Evolutionary conservation across 2,888 invertebrate species (phyloP).

Genomic region (Acrobasis suavella): DNA sequence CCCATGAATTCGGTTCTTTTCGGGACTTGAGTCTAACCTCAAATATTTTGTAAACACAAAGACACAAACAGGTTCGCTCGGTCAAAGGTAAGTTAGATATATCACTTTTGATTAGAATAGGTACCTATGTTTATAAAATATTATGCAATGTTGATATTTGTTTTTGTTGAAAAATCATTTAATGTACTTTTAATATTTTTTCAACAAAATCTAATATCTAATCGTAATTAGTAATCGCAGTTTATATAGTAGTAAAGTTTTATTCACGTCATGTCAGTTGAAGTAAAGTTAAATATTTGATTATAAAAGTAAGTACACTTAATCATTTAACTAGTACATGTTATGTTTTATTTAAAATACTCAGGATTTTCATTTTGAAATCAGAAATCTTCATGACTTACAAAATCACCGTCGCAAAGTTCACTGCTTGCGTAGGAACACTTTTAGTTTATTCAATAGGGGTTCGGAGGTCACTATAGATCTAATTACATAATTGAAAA

Average conservation of each 20-base stretch:
- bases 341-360: too few species aligned
- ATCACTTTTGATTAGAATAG: neutral
- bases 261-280: too few species aligned
- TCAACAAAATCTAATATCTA: too few species aligned
- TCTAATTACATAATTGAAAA: too few species aligned
- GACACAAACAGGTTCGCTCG: neutral
- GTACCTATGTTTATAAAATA: neutral
- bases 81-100: slow-evolving; percentile 1
- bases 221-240: too few species aligned
- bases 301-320: too few species aligned
- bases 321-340: too few species aligned
- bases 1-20: slow-evolving; percentile 6
- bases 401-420: neutral
- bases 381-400: neutral
- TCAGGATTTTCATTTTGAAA: neutral
- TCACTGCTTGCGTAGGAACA: neutral
- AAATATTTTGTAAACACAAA: slow-evolving; percentile 6
- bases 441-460: neutral
- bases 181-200: too few species aligned
- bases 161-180: neutral
- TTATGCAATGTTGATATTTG: neutral
- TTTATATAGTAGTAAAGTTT: too few species aligned
- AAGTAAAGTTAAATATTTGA: too few species aligned
- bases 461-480: neutral
- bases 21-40: slow-evolving; percentile 1